These are phyloP conservation scores for Drosophila lacteicornis DNA, from an alignment of 1,140 invertebrate species.

Conservation along the genomic window DNA sequence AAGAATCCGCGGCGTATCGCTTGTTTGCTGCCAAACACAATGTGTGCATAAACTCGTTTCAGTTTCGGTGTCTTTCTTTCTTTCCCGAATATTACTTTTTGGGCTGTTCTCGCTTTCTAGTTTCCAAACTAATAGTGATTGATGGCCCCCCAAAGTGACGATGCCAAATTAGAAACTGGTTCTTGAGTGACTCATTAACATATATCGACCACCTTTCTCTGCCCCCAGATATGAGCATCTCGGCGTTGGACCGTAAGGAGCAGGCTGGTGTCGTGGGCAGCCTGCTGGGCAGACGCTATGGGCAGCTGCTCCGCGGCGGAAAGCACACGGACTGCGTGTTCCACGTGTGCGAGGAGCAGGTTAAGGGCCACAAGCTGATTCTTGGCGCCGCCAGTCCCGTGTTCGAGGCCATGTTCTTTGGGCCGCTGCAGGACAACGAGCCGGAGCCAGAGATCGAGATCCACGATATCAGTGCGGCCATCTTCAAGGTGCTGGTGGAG, in stretches of 20 bases:
- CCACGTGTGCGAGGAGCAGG: conserved; percentile 61
- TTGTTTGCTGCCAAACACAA: conserved; percentile 24
- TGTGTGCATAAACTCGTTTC: conserved; percentile 19
- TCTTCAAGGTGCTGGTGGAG: conserved; percentile 71
- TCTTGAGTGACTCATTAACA: conserved; percentile 14
- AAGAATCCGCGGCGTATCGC: neutral
- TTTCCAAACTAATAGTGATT: conserved; percentile 34
- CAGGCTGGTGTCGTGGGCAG: conserved; percentile 25
- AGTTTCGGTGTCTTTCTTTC: conserved; percentile 14
- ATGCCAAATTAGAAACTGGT: conserved; percentile 49
- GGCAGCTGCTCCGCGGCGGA: conserved; percentile 60
- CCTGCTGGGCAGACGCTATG: conserved; percentile 65
- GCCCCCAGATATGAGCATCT: conserved; percentile 51
- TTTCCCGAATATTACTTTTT: neutral
- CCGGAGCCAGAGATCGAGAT: conserved; percentile 74
- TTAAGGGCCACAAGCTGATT: conserved; percentile 88
- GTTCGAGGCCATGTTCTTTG: conserved; percentile 91
- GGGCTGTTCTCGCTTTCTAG: conserved; percentile 33
- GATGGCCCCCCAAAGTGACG: conserved; percentile 3
- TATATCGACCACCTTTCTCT: conserved; percentile 30
- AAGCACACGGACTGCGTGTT: conserved; percentile 82
- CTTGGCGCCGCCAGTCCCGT: conserved; percentile 89
- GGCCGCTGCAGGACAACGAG: conserved; percentile 87
- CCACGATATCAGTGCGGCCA: conserved; percentile 72
- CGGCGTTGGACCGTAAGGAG: conserved; percentile 59